phyloP scores from a whole-genome alignment of 2,888 invertebrate species.

The Andrena fulva region DNA sequence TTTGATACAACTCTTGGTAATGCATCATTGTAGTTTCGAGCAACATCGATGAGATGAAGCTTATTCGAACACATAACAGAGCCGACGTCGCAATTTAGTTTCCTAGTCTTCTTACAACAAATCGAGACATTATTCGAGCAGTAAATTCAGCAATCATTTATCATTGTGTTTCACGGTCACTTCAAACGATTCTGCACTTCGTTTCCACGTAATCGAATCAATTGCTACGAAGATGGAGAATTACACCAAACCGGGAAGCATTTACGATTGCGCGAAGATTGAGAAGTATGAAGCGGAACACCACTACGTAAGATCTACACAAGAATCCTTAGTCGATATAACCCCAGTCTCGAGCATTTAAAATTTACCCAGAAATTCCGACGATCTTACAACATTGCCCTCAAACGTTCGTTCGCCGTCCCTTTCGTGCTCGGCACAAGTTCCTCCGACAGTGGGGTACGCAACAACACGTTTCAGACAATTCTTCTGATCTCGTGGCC shows the following conservation, averaged over 20 bases:
- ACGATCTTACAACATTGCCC: background rate
- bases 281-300: slow-evolving; percentile 15
- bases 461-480: slow-evolving; percentile 76
- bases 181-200: background rate
- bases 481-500: slow-evolving; percentile 80
- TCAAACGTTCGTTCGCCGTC: background rate
- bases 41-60: background rate
- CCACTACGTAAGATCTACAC: background rate
- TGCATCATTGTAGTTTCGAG: background rate
- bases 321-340: background rate
- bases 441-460: slow-evolving; percentile 33
- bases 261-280: background rate
- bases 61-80: background rate
- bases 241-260: slow-evolving; percentile 11
- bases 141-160: slow-evolving; percentile 12
- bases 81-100: too few relatives aligned
- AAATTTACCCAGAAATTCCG: slow-evolving; percentile 24
- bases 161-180: background rate
- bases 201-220: slow-evolving; percentile 5
- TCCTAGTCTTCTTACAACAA: background rate
- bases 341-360: slow-evolving; percentile 5
- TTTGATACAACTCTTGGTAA: background rate
- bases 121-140: background rate
- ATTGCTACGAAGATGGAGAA: background rate
- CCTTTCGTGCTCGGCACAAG: slow-evolving; percentile 39